Evolutionary conservation across 1,140 invertebrate species (phyloP), one percentile per base, ranked within the genome.

Genomic region (Limonius californicus): DNA sequence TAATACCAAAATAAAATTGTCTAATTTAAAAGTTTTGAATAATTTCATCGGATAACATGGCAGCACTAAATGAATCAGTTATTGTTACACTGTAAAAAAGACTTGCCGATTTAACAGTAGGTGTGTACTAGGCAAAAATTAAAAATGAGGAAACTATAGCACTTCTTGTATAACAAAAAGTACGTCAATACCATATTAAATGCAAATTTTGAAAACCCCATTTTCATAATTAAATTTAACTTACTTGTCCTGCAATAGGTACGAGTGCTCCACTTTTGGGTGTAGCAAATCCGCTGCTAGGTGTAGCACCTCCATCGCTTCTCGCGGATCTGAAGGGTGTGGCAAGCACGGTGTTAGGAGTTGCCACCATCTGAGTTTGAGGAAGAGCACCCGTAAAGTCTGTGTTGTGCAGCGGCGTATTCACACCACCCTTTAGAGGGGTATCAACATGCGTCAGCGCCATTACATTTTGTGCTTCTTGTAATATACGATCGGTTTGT

Each of bases 381-480:
- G 95, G 95, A 50, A 92, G 82, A 0, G 91, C 83, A 0, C 92
- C 87, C 56, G 83, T 87, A 74, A 97, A 97, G 76, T 98, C 94
- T 0, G 88, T 85, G 70, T 97, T 88, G 62, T 91, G 86, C 1
- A 99, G 76, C 0, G 94, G 92, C 0, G 96, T 98, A 75, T 99
- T 99, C 2, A 95, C 70, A 0, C 97, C 97, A 43, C 97, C 91
- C 78, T 98, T 98, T 0, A 99, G 77, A 9, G 97, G 97, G 0
- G 97, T 99, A 70, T 99, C 97, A 0, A 97, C 95, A 75, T 99
- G 95, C 0, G 92, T 94, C 4, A 99, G 77, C 2, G 97, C 97
- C 91, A 99, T 97, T 59, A 99, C 91, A 77, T 99, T 98, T 76
- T 99, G 95, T 0, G 97, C 96, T 80, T 99, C 97, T 85, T 97